These are phyloP conservation scores for Sminthurides bifidus DNA, from an alignment of 1,140 invertebrate species.

Conservation along the genomic window DNA sequence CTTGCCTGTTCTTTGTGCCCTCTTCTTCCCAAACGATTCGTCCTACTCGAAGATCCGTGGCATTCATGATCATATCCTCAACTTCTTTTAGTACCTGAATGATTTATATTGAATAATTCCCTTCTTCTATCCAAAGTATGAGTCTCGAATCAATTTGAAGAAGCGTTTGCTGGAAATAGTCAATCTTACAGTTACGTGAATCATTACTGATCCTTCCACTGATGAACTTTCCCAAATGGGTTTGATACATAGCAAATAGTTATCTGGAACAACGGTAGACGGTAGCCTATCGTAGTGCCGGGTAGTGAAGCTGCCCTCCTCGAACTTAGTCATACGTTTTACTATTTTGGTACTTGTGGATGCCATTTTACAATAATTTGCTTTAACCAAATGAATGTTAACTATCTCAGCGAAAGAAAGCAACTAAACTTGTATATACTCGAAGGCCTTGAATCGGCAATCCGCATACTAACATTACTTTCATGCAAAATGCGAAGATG, in stretches of 20 bases:
- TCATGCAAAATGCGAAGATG: too few species aligned
- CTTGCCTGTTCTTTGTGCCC: constrained; percentile 7
- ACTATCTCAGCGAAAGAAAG: too few species aligned
- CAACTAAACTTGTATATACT: too few species aligned
- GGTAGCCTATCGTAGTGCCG: too few species aligned
- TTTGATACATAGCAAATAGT: constrained; percentile 20
- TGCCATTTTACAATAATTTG: too few species aligned
- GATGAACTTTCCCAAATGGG: constrained; percentile 5
- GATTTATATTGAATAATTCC: constrained; percentile 1
- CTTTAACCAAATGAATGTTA: too few species aligned
- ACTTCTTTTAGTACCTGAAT: constrained; percentile 46
- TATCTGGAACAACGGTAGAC: neutral
- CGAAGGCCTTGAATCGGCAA: too few species aligned
- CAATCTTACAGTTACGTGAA: constrained; percentile 5
- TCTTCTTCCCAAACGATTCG: constrained; percentile 37
- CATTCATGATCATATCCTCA: constrained; percentile 61
- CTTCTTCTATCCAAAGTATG: neutral
- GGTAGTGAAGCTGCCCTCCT: too few species aligned
- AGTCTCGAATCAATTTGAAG: neutral
- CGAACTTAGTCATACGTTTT: too few species aligned
- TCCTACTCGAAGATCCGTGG: constrained; percentile 58
- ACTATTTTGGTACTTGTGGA: too few species aligned
- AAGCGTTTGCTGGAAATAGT: too few species aligned
- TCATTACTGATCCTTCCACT: constrained; percentile 13
- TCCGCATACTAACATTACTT: too few species aligned